phyloP scores from a whole-genome alignment of 1,140 invertebrate genomes.

The Saccostrea glomerata region DNA sequence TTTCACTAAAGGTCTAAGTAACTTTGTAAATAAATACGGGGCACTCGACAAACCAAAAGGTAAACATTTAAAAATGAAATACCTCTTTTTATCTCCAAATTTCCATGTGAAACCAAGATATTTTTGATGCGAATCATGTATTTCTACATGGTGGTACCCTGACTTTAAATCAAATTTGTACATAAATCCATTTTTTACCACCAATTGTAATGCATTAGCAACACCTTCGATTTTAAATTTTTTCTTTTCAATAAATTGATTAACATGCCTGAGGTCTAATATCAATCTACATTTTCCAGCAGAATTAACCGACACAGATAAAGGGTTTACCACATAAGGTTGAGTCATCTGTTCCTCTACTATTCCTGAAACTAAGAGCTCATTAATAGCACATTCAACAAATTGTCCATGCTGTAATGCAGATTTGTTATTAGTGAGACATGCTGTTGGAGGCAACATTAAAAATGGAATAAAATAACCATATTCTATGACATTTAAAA shows the following conservation, averaged over 20 bases:
- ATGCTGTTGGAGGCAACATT: not conserved
- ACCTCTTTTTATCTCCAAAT: not conserved
- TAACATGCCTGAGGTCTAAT: conserved; percentile 51
- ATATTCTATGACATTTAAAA: conserved; percentile 40
- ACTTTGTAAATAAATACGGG: conserved; percentile 52
- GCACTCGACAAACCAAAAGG: conserved; percentile 50
- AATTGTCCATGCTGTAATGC: conserved; percentile 34
- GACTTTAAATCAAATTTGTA: conserved; percentile 45
- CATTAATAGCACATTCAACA: conserved; percentile 45
- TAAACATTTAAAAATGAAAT: conserved; percentile 46
- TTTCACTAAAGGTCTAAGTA: conserved; percentile 39
- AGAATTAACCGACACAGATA: conserved; percentile 47
- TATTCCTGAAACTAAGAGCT: conserved; percentile 36
- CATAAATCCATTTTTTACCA: conserved; percentile 1
- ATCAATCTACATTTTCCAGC: conserved; percentile 50
- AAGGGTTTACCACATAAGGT: conserved; percentile 52
- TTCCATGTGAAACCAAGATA: conserved; percentile 45
- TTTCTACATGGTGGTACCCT: conserved; percentile 45
- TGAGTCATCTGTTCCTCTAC: not conserved
- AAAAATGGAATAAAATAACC: conserved; percentile 54
- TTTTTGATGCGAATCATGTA: not conserved
- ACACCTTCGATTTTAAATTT: conserved; percentile 51
- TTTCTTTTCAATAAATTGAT: conserved; percentile 46
- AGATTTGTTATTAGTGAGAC: conserved; percentile 49
- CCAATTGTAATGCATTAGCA: conserved; percentile 42